These are phyloP conservation scores for Abrostola triplasia DNA, from an alignment of 2,888 invertebrate species.

Conservation along the genomic window DNA sequence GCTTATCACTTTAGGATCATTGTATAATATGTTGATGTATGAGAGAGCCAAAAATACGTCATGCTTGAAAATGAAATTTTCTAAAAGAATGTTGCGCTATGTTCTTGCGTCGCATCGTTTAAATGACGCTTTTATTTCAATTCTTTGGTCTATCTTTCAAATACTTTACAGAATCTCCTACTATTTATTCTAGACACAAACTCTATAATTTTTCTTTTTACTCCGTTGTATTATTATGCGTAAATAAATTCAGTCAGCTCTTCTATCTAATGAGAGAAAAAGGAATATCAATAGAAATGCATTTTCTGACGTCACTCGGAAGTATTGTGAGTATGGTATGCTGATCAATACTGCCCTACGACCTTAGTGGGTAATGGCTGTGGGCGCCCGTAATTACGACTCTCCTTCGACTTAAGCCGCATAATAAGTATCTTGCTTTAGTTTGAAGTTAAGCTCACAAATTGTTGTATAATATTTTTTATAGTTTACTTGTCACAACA, in stretches of 20 bases:
- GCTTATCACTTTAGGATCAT: background rate
- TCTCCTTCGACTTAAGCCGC: constrained; percentile 18
- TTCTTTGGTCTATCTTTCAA: too few species aligned
- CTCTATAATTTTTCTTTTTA: background rate
- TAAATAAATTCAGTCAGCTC: too few species aligned
- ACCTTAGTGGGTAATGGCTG: constrained; percentile 5
- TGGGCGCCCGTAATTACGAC: constrained; percentile 23
- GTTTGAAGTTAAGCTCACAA: background rate
- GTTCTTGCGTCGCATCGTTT: too few species aligned
- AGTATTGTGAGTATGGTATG: background rate
- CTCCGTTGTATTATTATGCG: too few species aligned
- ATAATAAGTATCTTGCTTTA: constrained; percentile 17
- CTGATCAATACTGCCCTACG: background rate
- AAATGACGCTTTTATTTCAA: too few species aligned
- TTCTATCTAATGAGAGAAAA: background rate
- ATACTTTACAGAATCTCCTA: too few species aligned
- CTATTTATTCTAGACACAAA: too few species aligned
- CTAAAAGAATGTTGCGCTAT: too few species aligned
- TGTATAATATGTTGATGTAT: background rate
- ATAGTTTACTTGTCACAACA: background rate
- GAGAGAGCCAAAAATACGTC: too few species aligned
- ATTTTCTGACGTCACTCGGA: constrained; percentile 7
- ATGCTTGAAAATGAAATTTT: too few species aligned
- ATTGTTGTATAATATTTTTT: background rate
- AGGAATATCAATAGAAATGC: constrained; percentile 3